These are phyloP conservation scores for Eueremaeus valkanovi DNA, from an alignment of 2,888 invertebrate species.

Conservation along the genomic window DNA sequence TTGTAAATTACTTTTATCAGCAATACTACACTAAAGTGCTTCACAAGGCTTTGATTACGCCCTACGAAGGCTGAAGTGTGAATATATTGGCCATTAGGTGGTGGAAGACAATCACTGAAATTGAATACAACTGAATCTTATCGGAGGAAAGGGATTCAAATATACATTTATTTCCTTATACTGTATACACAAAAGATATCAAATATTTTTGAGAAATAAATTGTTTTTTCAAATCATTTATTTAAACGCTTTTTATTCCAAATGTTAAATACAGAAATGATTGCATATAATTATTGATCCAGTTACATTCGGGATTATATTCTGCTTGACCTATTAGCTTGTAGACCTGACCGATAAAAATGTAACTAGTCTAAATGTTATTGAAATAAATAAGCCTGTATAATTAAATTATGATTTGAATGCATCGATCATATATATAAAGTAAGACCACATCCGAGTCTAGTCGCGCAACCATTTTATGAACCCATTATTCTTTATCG, in stretches of 20 bases:
- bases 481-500: background rate
- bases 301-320: no score
- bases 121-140: background rate
- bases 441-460: no score
- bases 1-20: slow-evolving; percentile 36
- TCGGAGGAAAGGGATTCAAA: background rate
- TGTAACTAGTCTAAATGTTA: no score
- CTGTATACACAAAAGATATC: background rate
- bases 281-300: background rate
- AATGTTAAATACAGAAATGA: background rate
- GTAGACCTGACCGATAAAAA: no score
- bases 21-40: background rate
- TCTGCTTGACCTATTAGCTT: no score
- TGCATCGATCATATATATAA: no score
- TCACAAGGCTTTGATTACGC: slow-evolving; percentile 3
- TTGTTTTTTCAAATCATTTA: background rate
- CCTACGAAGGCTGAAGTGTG: background rate
- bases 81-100: slow-evolving; percentile 27
- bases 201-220: background rate
- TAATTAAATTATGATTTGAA: no score
- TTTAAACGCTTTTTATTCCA: background rate
- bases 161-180: background rate
- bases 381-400: no score
- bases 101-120: background rate
- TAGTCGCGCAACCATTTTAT: background rate